Evolutionary conservation across 2,113 vertebrate species (phyloP).

Genomic region (Abramis brama): DNA sequence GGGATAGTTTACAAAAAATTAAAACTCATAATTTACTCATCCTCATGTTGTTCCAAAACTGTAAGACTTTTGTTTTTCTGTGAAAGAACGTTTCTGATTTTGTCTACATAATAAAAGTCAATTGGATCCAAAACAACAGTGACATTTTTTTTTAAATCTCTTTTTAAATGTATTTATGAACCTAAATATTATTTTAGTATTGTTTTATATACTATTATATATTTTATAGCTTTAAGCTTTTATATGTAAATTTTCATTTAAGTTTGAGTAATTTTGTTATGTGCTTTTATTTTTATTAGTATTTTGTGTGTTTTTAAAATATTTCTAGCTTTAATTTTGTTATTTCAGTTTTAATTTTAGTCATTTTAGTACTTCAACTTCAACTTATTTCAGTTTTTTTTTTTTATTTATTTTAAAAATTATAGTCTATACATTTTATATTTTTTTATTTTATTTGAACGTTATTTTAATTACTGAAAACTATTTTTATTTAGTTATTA

Average conservation of each 20-base stretch:
- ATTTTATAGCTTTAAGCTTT: background rate
- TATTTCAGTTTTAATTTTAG: background rate
- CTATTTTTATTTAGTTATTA: no score
- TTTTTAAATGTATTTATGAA: background rate
- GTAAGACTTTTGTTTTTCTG: background rate
- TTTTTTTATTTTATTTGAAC: background rate
- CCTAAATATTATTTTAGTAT: background rate
- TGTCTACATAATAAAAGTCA: background rate
- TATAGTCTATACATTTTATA: background rate
- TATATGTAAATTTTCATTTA: background rate
- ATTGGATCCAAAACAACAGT: background rate
- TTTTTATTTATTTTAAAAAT: background rate
- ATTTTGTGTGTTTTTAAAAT: no score
- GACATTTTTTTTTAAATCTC: no score
- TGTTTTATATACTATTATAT: background rate
- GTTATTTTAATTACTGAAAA: no score
- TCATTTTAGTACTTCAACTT: background rate
- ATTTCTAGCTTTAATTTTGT: background rate
- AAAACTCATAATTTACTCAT: background rate
- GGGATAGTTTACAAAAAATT: background rate
- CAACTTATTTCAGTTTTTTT: background rate
- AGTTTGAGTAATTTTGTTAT: background rate
- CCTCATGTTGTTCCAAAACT: background rate
- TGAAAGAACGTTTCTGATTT: slow-evolving; percentile 2
- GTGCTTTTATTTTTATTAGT: background rate